Percentiles rank a stretch among this genome's conserved stretches.
Evolutionary conservation across 2,888 invertebrate species (phyloP).

Genomic region (Philaethria dido): DNA sequence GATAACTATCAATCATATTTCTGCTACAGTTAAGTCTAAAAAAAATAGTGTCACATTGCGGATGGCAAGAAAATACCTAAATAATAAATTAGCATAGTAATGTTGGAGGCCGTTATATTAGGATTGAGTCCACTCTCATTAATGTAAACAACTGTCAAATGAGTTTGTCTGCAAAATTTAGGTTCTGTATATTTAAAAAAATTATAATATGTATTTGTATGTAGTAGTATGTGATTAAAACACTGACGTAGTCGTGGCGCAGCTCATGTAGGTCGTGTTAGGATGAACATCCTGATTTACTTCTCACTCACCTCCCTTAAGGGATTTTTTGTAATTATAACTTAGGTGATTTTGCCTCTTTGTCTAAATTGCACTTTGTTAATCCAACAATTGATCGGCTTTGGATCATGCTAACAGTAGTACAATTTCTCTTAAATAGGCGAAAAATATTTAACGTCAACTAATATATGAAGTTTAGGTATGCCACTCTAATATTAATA

Average conservation of each 20-base stretch:
- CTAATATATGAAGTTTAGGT: too few relatives aligned
- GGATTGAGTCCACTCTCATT: constrained; percentile 78
- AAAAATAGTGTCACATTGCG: constrained; percentile 81
- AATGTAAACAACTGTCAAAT: constrained; percentile 62
- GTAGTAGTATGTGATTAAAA: background rate
- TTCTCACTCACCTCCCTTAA: background rate
- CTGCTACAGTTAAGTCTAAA: constrained; percentile 79
- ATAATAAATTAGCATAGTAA: constrained; percentile 83
- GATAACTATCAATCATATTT: constrained; percentile 80
- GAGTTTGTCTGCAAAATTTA: constrained; percentile 7
- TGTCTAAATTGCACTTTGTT: too few relatives aligned
- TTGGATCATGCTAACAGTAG: too few relatives aligned
- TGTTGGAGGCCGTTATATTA: constrained; percentile 76
- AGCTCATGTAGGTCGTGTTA: background rate
- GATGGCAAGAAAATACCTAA: constrained; percentile 79
- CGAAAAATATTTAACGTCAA: too few relatives aligned
- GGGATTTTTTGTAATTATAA: background rate
- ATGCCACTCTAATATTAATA: too few relatives aligned
- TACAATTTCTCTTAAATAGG: too few relatives aligned
- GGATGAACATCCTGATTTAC: background rate
- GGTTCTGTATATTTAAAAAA: constrained; percentile 34
- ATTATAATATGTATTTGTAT: background rate
- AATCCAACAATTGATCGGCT: too few relatives aligned
- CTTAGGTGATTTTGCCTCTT: background rate
- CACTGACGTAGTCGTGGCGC: background rate